Conservation (phyloP, 1,140 invertebrate species). For the Manduca sexta region DNA sequence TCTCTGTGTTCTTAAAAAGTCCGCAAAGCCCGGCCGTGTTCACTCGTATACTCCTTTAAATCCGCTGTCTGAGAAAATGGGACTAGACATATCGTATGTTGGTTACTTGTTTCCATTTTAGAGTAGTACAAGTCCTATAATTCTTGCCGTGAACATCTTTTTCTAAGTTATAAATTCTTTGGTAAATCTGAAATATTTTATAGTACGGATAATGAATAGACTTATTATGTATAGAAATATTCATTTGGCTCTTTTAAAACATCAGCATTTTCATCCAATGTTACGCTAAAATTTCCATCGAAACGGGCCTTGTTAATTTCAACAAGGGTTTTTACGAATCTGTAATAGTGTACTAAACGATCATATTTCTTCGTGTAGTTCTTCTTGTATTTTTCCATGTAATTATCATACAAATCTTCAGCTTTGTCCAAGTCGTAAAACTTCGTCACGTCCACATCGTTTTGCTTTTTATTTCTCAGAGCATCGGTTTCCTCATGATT, state of each 20-base stretch:
- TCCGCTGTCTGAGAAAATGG: constrained; percentile 14
- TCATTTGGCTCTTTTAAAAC: constrained; percentile 26
- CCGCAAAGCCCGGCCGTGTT: constrained; percentile 6
- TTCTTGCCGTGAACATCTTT: constrained; percentile 1
- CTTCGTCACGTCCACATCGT: constrained; percentile 17
- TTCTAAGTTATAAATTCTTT: background rate
- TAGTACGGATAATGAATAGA: too few species aligned
- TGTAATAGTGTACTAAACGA: constrained; percentile 23
- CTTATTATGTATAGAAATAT: constrained; percentile 12
- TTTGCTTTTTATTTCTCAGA: constrained; percentile 11
- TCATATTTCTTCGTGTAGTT: constrained; percentile 21
- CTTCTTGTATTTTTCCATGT: constrained; percentile 14
- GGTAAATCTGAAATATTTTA: too few species aligned
- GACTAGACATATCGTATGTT: constrained; percentile 18
- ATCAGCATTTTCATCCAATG: constrained; percentile 28
- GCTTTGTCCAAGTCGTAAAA: constrained; percentile 35
- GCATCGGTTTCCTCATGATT: constrained; percentile 11
- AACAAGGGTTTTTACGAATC: constrained; percentile 36
- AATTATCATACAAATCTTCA: constrained; percentile 26
- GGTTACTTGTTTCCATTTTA: constrained; percentile 21
- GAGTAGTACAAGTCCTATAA: constrained; percentile 6
- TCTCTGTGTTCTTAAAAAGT: constrained; percentile 13
- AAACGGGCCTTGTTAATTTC: constrained; percentile 32
- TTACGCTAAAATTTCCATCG: constrained; percentile 7
- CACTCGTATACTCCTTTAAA: constrained; percentile 15